These are phyloP conservation scores for Neoarius graeffei DNA, from an alignment of 2,113 vertebrate genomes.

Conservation along the genomic window DNA sequence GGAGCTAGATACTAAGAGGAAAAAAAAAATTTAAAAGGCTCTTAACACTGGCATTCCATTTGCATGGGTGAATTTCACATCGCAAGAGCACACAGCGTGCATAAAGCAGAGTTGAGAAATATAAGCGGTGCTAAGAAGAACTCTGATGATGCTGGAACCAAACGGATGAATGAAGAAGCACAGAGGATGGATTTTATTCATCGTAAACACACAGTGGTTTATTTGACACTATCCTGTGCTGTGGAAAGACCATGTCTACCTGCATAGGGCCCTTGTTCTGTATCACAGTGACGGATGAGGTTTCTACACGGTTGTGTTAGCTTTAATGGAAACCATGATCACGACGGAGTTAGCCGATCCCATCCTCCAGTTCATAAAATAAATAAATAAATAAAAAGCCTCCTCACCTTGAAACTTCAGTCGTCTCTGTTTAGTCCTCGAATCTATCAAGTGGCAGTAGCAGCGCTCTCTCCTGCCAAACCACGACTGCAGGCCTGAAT, in stretches of 20 bases:
- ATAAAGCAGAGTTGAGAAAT: background rate
- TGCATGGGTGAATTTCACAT: background rate
- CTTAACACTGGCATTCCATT: background rate
- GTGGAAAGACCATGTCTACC: background rate
- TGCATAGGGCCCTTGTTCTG: conserved; percentile 9
- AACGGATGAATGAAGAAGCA: background rate
- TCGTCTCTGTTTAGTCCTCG: conserved; percentile 47
- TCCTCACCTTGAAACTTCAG: conserved; percentile 56
- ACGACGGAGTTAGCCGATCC: conserved; percentile 18
- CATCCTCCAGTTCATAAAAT: conserved; percentile 35
- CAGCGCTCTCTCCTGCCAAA: conserved; percentile 7
- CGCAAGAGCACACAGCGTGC: background rate
- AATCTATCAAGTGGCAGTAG: conserved; percentile 40
- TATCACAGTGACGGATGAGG: conserved; percentile 45
- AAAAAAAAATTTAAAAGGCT: background rate
- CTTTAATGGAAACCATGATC: conserved; percentile 49
- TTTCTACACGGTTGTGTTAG: conserved; percentile 35
- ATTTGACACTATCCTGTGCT: background rate
- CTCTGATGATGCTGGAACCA: background rate
- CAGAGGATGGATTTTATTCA: background rate
- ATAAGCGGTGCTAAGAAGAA: background rate
- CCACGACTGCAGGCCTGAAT: conserved; percentile 43
- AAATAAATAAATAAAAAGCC: conserved; percentile 15
- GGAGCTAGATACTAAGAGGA: background rate
- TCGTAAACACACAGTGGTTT: background rate